These are phyloP conservation scores for Stratiomys singularior DNA, from an alignment of 2,888 invertebrate genomes.

Conservation along the genomic window DNA sequence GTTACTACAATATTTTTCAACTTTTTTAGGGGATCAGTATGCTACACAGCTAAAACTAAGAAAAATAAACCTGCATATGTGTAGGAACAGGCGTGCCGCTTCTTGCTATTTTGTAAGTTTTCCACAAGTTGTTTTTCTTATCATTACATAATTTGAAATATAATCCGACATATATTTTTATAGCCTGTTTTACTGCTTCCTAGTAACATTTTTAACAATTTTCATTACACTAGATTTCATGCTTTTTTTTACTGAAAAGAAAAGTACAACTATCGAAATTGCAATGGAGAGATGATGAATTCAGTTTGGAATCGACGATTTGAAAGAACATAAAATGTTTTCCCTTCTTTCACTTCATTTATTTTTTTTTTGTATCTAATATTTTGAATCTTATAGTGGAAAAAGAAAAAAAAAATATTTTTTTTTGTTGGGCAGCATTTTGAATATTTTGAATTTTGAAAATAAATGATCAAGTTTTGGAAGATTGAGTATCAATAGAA, in stretches of 20 bases:
- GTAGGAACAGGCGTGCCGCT: slow-evolving; percentile 33
- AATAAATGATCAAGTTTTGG: no score
- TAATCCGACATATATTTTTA: not conserved
- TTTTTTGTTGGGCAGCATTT: not conserved
- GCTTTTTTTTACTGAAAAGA: slow-evolving; percentile 26
- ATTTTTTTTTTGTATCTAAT: slow-evolving; percentile 12
- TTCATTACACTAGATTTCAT: slow-evolving; percentile 22
- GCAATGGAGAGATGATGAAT: not conserved
- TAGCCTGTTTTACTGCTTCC: not conserved
- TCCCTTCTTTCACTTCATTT: not conserved
- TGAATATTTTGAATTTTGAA: no score
- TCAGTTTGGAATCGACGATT: slow-evolving; percentile 21
- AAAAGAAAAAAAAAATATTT: not conserved
- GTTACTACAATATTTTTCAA: not conserved
- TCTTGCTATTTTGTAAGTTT: slow-evolving; percentile 43
- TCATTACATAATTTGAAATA: not conserved
- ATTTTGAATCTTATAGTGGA: not conserved
- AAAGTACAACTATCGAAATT: not conserved
- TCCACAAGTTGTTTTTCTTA: not conserved
- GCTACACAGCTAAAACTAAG: not conserved
- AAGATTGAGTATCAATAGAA: not conserved
- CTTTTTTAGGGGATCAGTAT: slow-evolving; percentile 35
- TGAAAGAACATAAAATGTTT: no score
- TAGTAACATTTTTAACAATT: slow-evolving; percentile 3
- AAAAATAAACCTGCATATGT: slow-evolving; percentile 1